Evolutionary conservation across 2,888 invertebrate genomes (phyloP).

Genomic region (Sphecodes monilicornis): DNA sequence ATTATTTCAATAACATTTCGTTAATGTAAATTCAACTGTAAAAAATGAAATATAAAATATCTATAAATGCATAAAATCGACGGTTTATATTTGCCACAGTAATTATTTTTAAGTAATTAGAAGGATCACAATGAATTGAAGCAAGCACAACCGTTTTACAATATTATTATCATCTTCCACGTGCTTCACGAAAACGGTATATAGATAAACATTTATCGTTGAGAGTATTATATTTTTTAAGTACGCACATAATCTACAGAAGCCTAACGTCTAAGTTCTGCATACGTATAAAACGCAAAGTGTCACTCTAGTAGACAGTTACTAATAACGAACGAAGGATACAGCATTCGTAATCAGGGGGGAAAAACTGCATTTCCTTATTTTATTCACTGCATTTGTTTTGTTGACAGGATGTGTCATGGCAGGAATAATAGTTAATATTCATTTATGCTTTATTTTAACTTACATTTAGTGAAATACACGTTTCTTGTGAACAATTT

Average conservation of each 20-base stretch:
- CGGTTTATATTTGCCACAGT: background rate
- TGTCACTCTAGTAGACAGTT: background rate
- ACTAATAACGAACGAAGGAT: background rate
- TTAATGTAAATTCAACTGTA: too few species aligned
- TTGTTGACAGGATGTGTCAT: background rate
- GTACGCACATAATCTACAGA: too few species aligned
- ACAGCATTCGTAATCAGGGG: background rate
- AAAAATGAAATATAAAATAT: background rate
- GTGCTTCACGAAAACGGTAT: background rate
- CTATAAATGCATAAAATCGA: background rate
- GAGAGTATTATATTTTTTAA: too few species aligned
- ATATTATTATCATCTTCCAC: background rate
- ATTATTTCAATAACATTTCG: too few species aligned
- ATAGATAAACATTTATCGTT: too few species aligned
- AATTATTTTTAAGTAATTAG: background rate
- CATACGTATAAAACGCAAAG: background rate
- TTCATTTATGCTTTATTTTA: background rate
- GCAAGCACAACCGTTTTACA: too few species aligned
- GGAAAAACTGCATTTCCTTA: background rate
- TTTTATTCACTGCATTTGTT: background rate
- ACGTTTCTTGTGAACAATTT: background rate
- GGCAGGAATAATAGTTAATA: background rate
- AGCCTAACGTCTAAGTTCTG: background rate
- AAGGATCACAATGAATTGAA: too few species aligned
- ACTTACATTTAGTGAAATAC: background rate